A percentile compares a stretch with the other conserved stretches of the same genome.
Evolutionary conservation across 2,888 invertebrate genomes (phyloP).

Genomic region (Noctua janthina): DNA sequence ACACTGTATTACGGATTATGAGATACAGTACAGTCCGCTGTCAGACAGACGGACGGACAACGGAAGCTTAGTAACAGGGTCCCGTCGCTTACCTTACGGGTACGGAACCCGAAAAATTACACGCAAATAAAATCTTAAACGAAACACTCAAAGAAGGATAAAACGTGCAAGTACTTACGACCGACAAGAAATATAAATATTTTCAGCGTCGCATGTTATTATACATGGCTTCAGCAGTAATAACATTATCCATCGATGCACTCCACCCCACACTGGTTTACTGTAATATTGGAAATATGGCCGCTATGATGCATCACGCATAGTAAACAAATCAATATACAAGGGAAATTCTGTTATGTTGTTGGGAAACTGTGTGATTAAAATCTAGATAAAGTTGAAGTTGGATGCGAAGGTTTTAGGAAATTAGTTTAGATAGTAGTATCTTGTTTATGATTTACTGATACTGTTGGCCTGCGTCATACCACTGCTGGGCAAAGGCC

Average conservation of each 20-base stretch:
- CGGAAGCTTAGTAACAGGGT: too few relatives aligned
- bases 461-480: too few relatives aligned
- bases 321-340: constrained; percentile 16
- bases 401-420: not conserved
- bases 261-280: constrained; percentile 21
- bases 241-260: constrained; percentile 58
- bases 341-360: not conserved
- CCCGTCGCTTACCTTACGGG: too few relatives aligned
- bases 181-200: constrained; percentile 17
- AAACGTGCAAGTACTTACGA: constrained; percentile 17
- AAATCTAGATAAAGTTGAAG: not conserved
- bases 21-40: too few relatives aligned
- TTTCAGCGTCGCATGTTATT: constrained; percentile 33
- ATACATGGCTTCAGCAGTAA: constrained; percentile 56
- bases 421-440: not conserved
- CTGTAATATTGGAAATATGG: constrained; percentile 6
- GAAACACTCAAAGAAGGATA: not conserved
- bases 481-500: too few relatives aligned
- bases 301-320: constrained; percentile 17
- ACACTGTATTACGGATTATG: too few relatives aligned
- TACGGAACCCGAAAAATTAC: too few relatives aligned
- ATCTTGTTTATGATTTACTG: not conserved
- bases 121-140: not conserved
- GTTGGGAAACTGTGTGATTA: not conserved
- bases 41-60: too few relatives aligned